A percentile compares a stretch with the other conserved stretches of the same genome.
Evolutionary conservation across 2,797 vertebrate genomes (phyloP).

Genomic region (Hapalemur alaotrensis): DNA sequence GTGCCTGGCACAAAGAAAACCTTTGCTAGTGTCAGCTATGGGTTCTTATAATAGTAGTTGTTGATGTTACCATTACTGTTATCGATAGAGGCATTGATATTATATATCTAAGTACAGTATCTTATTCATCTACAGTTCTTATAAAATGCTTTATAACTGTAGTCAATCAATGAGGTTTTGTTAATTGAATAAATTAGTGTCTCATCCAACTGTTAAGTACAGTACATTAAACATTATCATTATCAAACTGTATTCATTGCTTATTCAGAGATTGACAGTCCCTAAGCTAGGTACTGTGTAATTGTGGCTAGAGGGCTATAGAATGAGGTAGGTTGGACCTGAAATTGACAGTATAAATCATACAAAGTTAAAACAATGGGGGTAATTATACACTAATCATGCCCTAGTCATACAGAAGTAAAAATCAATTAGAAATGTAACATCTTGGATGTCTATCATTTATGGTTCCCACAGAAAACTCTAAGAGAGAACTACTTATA

Average conservation of each 20-base stretch:
- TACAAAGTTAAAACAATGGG: background rate
- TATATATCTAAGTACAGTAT: background rate
- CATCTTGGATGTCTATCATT: background rate
- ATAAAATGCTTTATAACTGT: background rate
- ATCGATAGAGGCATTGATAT: background rate
- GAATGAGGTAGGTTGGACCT: background rate
- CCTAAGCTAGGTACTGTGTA: background rate
- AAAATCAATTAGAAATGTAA: background rate
- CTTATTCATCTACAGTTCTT: background rate
- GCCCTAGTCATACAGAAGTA: background rate
- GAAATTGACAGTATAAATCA: background rate
- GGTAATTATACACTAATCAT: background rate
- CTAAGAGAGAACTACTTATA: background rate
- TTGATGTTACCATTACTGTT: background rate
- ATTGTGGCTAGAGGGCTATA: background rate
- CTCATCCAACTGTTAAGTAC: background rate
- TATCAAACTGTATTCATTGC: background rate
- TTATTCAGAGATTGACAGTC: background rate
- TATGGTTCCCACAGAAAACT: background rate
- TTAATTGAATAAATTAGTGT: background rate
- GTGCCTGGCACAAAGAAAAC: background rate
- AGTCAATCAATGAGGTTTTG: background rate
- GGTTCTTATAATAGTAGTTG: background rate
- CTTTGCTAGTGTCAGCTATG: background rate
- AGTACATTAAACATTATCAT: background rate